These are phyloP conservation scores for Otolemur garnettii DNA, from an alignment of 2,113 vertebrate genomes.

Conservation along the genomic window DNA sequence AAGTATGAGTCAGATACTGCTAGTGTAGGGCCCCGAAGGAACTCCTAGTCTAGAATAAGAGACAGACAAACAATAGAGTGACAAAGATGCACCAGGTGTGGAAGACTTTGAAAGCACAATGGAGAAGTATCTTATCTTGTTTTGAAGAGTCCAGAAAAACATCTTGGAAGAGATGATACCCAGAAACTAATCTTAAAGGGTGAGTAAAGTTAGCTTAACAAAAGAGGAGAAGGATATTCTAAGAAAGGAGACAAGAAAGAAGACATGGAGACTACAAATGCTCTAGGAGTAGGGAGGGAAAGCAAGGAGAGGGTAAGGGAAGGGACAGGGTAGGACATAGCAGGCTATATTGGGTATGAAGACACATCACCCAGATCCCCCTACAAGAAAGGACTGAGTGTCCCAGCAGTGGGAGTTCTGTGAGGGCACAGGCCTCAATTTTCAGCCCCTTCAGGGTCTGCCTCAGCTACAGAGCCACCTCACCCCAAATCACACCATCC, in stretches of 20 bases:
- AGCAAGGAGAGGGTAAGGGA: not conserved
- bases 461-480: not conserved
- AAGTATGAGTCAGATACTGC: not conserved
- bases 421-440: not conserved
- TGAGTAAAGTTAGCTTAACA: conserved; percentile 20
- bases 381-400: not conserved
- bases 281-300: not conserved
- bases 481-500: conserved; percentile 1
- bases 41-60: not conserved
- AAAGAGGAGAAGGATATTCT: not conserved
- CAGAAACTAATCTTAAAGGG: conserved; percentile 27
- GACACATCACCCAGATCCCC: not conserved
- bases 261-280: not conserved
- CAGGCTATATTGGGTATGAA: not conserved
- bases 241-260: not conserved
- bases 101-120: not conserved
- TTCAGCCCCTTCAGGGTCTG: not conserved
- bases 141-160: conserved; percentile 12
- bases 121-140: not conserved
- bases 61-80: not conserved
- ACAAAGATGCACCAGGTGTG: not conserved
- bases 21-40: not conserved
- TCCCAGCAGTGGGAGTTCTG: not conserved
- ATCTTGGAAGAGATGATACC: not conserved
- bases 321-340: not conserved